These are phyloP conservation scores for Silvanus unidentatus DNA, from an alignment of 2,888 invertebrate genomes.

Conservation along the genomic window DNA sequence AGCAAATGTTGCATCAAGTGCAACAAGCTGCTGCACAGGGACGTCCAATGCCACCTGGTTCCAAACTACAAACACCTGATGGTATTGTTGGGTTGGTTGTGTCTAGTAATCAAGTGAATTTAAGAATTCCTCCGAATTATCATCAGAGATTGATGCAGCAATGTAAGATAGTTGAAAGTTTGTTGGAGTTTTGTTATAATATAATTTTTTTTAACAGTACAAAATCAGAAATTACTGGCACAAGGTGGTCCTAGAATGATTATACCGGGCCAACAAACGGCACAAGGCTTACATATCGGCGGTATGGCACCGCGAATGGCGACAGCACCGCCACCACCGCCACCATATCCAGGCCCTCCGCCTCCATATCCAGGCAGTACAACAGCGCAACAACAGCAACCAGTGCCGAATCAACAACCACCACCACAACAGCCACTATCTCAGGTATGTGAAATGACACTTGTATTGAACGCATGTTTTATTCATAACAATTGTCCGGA, in stretches of 20 bases:
- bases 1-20: conserved; percentile 55
- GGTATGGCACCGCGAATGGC: conserved; percentile 42
- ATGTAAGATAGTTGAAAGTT: conserved; percentile 28
- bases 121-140: conserved; percentile 50
- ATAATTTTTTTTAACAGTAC: conserved; percentile 26
- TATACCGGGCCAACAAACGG: conserved; percentile 15
- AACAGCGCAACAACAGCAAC: conserved; percentile 24
- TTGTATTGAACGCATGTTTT: too few species aligned
- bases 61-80: conserved; percentile 53
- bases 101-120: conserved; percentile 56
- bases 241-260: conserved; percentile 31
- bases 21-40: conserved; percentile 60
- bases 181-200: not conserved
- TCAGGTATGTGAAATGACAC: conserved; percentile 5
- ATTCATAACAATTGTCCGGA: too few species aligned
- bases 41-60: conserved; percentile 53
- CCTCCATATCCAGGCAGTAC: conserved; percentile 61
- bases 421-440: conserved; percentile 6
- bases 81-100: conserved; percentile 63
- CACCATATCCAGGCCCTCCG: conserved; percentile 66
- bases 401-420: conserved; percentile 6
- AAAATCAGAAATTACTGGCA: conserved; percentile 43
- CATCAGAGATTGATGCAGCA: conserved; percentile 39
- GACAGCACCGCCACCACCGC: conserved; percentile 62
- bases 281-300: conserved; percentile 22